These are phyloP conservation scores for Frankliniella intonsa DNA, from an alignment of 2,888 invertebrate genomes.

Conservation along the genomic window DNA sequence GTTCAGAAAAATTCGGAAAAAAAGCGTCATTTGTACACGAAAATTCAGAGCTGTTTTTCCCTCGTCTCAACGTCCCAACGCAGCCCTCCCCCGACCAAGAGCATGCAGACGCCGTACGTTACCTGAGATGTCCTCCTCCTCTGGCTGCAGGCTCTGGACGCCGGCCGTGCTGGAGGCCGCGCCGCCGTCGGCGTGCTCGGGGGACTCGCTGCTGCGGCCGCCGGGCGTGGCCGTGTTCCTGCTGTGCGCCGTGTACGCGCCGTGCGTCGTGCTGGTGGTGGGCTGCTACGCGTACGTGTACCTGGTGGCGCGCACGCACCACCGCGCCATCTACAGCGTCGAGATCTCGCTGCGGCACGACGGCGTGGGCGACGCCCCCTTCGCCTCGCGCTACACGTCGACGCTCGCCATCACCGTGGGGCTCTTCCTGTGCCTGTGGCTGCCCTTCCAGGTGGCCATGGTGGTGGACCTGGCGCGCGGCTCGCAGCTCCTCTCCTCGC, in stretches of 20 bases:
- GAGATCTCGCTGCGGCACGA: conserved; percentile 53
- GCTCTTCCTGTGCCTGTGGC: conserved; percentile 57
- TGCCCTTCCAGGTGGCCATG: conserved; percentile 56
- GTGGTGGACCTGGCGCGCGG: conserved; percentile 52
- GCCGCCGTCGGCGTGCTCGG: background rate
- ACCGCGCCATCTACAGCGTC: conserved; percentile 58
- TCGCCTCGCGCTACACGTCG: conserved; percentile 55
- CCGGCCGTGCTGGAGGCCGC: background rate
- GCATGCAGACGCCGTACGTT: too few relatives aligned
- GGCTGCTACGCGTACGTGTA: conserved; percentile 60
- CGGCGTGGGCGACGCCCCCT: conserved; percentile 45
- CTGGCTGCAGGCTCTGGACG: background rate
- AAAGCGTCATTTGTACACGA: too few relatives aligned
- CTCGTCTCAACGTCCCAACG: too few relatives aligned
- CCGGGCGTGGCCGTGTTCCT: conserved; percentile 53
- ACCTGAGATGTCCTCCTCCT: too few relatives aligned
- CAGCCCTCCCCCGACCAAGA: too few relatives aligned
- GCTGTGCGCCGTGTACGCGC: conserved; percentile 57
- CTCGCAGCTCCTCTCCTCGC: conserved; percentile 47
- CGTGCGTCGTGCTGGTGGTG: conserved; percentile 54
- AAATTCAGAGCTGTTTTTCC: too few relatives aligned
- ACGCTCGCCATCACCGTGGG: conserved; percentile 60
- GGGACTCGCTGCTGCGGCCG: conserved; percentile 34
- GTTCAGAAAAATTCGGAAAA: too few relatives aligned
- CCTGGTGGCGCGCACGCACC: conserved; percentile 58